Percentiles rank a stretch among this genome's conserved stretches.
phyloP scores from a whole-genome alignment of 2,888 invertebrate genomes.

The Capitulum mitella region DNA sequence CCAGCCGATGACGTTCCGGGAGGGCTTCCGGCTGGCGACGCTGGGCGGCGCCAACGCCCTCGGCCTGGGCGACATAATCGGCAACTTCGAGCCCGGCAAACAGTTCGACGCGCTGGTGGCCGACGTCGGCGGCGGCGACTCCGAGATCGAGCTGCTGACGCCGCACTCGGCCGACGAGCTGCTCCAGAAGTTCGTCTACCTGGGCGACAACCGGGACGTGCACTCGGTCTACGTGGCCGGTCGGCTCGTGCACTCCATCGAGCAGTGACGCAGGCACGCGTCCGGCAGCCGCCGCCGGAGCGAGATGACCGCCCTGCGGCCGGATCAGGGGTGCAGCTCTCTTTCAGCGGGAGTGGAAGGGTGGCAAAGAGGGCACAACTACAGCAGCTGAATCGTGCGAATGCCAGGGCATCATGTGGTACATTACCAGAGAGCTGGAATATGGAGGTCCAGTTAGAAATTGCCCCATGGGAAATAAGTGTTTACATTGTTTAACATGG shows the following conservation, averaged over 20 bases:
- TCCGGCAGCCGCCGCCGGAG: too few species aligned
- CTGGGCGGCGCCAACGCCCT: conserved; percentile 77
- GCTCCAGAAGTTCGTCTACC: conserved; percentile 66
- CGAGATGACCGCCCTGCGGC: too few species aligned
- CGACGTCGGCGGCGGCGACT: conserved; percentile 51
- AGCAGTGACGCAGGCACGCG: too few species aligned
- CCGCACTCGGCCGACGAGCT: conserved; percentile 52
- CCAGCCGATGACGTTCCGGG: conserved; percentile 58
- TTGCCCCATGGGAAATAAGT: too few species aligned
- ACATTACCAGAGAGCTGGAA: too few species aligned
- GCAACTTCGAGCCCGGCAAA: conserved; percentile 72
- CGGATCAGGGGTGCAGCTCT: too few species aligned
- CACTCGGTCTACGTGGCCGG: conserved; percentile 67
- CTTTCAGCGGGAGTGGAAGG: too few species aligned
- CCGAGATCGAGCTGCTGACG: conserved; percentile 39
- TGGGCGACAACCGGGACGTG: conserved; percentile 79
- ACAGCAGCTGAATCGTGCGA: too few species aligned
- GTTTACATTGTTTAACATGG: too few species aligned
- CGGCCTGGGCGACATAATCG: conserved; percentile 61
- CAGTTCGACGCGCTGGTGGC: conserved; percentile 79
- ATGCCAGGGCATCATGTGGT: too few species aligned
- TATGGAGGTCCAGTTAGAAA: too few species aligned
- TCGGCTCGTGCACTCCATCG: conserved; percentile 34
- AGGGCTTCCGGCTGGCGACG: conserved; percentile 77
- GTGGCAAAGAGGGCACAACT: too few species aligned